Percentiles rank a stretch among this genome's conserved stretches.
Conservation (phyloP, 2,888 invertebrate species). For the Lithophane socia region DNA sequence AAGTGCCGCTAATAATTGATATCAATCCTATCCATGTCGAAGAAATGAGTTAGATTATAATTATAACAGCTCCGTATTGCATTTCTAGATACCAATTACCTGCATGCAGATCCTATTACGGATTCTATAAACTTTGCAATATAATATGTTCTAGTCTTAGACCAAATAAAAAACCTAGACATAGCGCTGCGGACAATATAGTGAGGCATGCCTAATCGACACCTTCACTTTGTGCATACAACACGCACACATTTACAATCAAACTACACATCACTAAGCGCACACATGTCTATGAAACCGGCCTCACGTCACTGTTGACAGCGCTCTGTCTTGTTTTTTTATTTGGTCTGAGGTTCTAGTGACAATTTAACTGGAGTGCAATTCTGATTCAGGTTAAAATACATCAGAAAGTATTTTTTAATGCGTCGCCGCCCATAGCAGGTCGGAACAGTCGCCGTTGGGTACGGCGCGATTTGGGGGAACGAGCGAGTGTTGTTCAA, state of each 20-base stretch:
- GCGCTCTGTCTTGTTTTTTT: no score
- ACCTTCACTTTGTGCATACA: no score
- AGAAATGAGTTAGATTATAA: conserved; percentile 12
- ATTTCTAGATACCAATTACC: conserved; percentile 6
- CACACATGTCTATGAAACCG: no score
- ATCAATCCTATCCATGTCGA: conserved; percentile 3
- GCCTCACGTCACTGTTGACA: no score
- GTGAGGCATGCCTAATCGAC: no score
- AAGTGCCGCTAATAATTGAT: conserved; percentile 43
- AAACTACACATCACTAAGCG: no score
- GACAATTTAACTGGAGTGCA: conserved; percentile 41
- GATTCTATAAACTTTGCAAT: conserved; percentile 28
- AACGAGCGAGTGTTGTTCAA: conserved; percentile 32
- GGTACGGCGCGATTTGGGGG: not conserved
- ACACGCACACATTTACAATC: no score
- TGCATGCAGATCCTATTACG: conserved; percentile 2
- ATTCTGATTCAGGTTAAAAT: conserved; percentile 44
- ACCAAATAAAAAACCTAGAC: no score
- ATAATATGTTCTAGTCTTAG: conserved; percentile 22
- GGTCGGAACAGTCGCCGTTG: not conserved
- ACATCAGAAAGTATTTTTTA: conserved; percentile 38
- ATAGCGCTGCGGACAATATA: no score
- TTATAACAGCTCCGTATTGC: not conserved
- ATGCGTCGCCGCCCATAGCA: not conserved
- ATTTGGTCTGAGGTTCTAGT: conserved; percentile 5